Base-by-base conservation (phyloP, 23 tunicate species). In the Corella eumyota region DNA sequence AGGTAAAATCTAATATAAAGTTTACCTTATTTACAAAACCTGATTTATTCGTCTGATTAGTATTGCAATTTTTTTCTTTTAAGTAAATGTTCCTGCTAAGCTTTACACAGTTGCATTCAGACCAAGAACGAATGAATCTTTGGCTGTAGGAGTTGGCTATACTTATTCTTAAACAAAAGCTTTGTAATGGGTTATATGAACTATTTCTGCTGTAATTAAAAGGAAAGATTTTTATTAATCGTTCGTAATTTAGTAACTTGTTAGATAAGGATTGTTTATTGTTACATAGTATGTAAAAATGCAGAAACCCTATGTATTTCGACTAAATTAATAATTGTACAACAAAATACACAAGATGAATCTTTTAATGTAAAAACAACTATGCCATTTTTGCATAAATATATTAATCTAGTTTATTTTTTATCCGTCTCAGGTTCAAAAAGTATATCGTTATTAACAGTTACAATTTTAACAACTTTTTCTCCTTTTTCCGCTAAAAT, bases 401-500 rank as follows among this genome's bases (percentile, higher is more conserved):
- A 9, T 9, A 40, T 9, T 40, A 15, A 15, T 9, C 11, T 15
- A 9, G 11, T 11, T 40, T 15, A 47, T n/a, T 30, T 61, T 3
- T 25, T 35, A 20, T 31, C 54, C 28, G 2, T 61, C 19, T 63
- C 44, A 0, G 84, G 83, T 50, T 76, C 84, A 30, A 76, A 36
- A 28, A 85, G 51, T 34, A 85, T 56, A 50, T 77, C 96, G 53
- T 71, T 45, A 11, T 32, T 55, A 11, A 73, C n/a, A n/a, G 60
- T 61, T 7, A 37, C 7, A 60, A 68, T 54, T 34, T 73, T 80
- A 17, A 62, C 45, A 31, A 86, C 98, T 70, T 75, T 75, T 70
- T 91, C 98, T 1, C 98, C 98, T 40, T 82, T 82, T 51, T 75
- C 83, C 15, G 83, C 98, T 60, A 91, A 27, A 28, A 91, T 91